phyloP scores from a whole-genome alignment of 2,797 vertebrate genomes.

The Poeciliopsis infans region DNA sequence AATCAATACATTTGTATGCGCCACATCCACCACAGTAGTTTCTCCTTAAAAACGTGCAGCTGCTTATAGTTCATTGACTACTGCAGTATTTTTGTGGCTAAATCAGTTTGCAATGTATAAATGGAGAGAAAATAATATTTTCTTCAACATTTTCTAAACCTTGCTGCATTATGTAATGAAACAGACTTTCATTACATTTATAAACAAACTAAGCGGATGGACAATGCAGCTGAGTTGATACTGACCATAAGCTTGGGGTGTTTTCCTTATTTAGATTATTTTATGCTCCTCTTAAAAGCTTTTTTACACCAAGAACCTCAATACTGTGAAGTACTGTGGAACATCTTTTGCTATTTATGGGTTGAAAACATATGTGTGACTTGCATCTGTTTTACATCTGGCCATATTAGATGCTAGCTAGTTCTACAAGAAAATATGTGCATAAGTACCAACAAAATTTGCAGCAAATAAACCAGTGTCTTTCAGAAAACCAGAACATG shows the following conservation, averaged over 20 bases:
- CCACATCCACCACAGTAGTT: background rate
- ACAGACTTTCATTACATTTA: background rate
- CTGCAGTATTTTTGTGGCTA: background rate
- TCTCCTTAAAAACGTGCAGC: background rate
- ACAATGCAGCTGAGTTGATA: background rate
- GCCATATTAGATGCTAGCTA: background rate
- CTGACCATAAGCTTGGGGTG: background rate
- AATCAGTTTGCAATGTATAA: conserved; percentile 5
- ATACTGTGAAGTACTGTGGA: background rate
- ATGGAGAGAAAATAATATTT: background rate
- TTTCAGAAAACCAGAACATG: background rate
- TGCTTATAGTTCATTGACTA: conserved; percentile 1
- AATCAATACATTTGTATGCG: background rate
- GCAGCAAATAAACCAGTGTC: background rate
- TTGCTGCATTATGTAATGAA: background rate
- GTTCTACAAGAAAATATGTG: background rate
- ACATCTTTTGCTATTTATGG: background rate
- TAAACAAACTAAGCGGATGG: background rate
- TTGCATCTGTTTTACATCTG: background rate
- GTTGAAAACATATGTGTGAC: background rate
- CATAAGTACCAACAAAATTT: background rate
- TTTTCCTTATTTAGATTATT: background rate
- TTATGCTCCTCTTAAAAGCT: background rate
- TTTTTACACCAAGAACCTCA: background rate
- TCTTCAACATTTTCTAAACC: background rate